Conservation (phyloP, 2,797 vertebrate species). For the Echiichthys vipera region DNA sequence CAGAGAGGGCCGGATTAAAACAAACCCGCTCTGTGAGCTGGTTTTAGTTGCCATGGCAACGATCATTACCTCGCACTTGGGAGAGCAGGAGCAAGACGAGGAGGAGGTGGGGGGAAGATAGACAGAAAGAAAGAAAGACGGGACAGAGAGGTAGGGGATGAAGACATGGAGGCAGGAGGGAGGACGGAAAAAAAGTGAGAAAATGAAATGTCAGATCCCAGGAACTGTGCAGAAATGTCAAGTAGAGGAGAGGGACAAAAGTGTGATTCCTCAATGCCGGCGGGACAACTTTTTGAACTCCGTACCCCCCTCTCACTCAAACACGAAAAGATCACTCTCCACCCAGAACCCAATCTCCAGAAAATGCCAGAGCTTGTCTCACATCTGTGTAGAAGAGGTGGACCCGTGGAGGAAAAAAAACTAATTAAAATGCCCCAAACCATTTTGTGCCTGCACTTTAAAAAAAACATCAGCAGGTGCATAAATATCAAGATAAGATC, state of each 20-base stretch:
- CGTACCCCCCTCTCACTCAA: slow-evolving; percentile 41
- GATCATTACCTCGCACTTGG: slow-evolving; percentile 89
- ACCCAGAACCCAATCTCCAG: slow-evolving; percentile 43
- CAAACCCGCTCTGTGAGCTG: slow-evolving; percentile 85
- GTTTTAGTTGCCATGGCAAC: slow-evolving; percentile 90
- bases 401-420: slow-evolving; percentile 3
- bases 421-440: slow-evolving; percentile 51
- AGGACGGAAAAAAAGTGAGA: slow-evolving; percentile 25
- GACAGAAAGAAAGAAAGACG: slow-evolving; percentile 45
- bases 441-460: slow-evolving; percentile 49
- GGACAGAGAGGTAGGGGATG: slow-evolving; percentile 74
- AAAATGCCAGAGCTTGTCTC: slow-evolving; percentile 54
- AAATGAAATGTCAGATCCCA: slow-evolving; percentile 70
- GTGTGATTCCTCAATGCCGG: slow-evolving; percentile 48
- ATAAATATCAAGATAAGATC: slow-evolving; percentile 34
- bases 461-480: slow-evolving; percentile 38
- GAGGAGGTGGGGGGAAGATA: slow-evolving; percentile 35
- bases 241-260: slow-evolving; percentile 21
- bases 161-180: slow-evolving; percentile 54
- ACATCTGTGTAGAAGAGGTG: slow-evolving; percentile 29
- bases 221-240: slow-evolving; percentile 70
- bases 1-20: slow-evolving; percentile 85
- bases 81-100: slow-evolving; percentile 82
- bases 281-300: slow-evolving; percentile 74
- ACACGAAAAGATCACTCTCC: slow-evolving; percentile 44